Conservation (phyloP, 2,113 vertebrate species). For the Fukomys damarensis region DNA sequence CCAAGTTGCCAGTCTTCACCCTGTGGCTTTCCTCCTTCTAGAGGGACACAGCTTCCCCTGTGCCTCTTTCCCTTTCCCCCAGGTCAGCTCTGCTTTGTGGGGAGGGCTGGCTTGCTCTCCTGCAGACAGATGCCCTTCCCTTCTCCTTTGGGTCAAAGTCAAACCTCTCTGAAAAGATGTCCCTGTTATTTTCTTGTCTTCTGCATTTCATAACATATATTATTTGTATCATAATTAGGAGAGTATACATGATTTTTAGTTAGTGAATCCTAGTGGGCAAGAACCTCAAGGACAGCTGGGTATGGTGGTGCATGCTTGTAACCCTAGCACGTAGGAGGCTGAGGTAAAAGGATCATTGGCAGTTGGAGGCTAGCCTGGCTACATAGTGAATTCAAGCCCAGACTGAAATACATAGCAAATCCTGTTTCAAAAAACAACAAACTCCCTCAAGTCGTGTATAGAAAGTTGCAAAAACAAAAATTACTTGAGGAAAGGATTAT, state of each 20-base stretch:
- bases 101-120: background rate
- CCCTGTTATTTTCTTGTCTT: background rate
- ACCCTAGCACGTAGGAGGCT: background rate
- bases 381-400: background rate
- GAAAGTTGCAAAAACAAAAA: background rate
- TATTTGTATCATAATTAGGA: constrained; percentile 2
- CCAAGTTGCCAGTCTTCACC: background rate
- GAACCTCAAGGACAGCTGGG: background rate
- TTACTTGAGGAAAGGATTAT: background rate
- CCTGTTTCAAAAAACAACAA: background rate
- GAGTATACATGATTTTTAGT: background rate
- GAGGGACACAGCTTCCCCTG: background rate
- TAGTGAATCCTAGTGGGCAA: background rate
- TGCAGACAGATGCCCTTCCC: background rate
- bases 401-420: background rate
- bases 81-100: background rate
- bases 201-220: background rate
- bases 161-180: background rate
- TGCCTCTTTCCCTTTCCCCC: background rate
- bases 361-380: background rate
- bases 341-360: background rate
- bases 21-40: background rate
- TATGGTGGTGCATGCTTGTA: background rate
- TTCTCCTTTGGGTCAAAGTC: background rate
- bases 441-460: background rate